These are phyloP conservation scores for Pachyrhynchus sulphureomaculatus DNA, from an alignment of 1,140 invertebrate species.

Conservation along the genomic window DNA sequence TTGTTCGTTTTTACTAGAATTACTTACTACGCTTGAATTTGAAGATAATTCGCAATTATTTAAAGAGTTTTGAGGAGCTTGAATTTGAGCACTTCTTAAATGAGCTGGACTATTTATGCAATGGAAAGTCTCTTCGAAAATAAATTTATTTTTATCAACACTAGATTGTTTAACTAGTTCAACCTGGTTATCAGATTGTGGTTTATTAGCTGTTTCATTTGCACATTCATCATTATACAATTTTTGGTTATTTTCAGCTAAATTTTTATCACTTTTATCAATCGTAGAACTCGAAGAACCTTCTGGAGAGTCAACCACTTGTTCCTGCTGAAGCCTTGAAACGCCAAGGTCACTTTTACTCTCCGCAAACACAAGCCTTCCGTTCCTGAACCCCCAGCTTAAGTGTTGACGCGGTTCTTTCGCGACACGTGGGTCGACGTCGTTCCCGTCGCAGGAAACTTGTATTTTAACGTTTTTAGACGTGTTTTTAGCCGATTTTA, in stretches of 20 bases:
- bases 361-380: slow-evolving; percentile 40
- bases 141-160: background rate
- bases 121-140: too few relatives aligned
- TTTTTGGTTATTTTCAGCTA: background rate
- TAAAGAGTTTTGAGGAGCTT: too few relatives aligned
- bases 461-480: background rate
- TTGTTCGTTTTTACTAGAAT: background rate
- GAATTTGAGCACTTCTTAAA: too few relatives aligned
- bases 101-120: too few relatives aligned
- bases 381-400: slow-evolving; percentile 43
- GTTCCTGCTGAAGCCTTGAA: slow-evolving; percentile 4
- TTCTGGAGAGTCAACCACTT: slow-evolving; percentile 3
- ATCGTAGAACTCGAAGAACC: background rate
- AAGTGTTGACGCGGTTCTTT: slow-evolving; percentile 15
- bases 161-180: background rate
- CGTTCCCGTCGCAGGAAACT: background rate
- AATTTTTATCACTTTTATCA: background rate
- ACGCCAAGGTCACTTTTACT: slow-evolving; percentile 20
- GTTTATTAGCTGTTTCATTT: background rate
- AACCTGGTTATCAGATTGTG: background rate
- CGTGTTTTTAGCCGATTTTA: background rate
- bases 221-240: background rate
- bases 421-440: background rate
- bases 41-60: too few relatives aligned
- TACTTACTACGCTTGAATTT: too few relatives aligned